Evolutionary conservation across 2,797 vertebrate genomes (phyloP), one percentile per base, ranked within the genome.

Genomic region (Ciconia nigra): DNA sequence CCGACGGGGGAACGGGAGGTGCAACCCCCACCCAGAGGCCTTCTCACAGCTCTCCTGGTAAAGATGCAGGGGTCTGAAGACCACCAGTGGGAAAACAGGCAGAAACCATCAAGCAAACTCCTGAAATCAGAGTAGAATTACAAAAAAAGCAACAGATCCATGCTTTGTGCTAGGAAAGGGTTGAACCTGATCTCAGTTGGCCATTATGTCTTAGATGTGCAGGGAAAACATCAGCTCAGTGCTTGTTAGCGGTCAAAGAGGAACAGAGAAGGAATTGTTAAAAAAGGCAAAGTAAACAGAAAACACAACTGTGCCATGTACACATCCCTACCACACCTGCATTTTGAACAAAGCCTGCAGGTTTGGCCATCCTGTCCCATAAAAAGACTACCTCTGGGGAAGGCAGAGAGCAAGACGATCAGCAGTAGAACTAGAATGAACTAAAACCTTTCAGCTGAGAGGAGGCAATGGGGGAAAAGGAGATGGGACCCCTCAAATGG

Each of bases 1-100:
- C 39, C 1, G 1, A 31, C 0, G 0, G 41, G 26, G 28, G 24
- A 21, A 25, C 5, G 0, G 73, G 61, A 77, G 28, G 15, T 55
- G 42, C 26, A 70, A 63, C 10, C 4, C 41, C 20, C 28, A 42
- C 21, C 35, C 5, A 1, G 26, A 42, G 65, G 84, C 33, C 35
- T 55, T 51, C 77, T 37, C 52, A 59, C 65, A 61, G 51, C n/a
- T 65, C 57, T 42, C 21, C n/a, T 25, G 15, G 49, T 18, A 24
- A 24, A 87, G 6, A 33, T 35, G 26, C 1, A 1, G 35, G n/a
- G 35, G 17, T 46, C 35, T 13, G 14, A 66, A 37, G n/a, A 69
- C 15, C 46, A 59, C 8, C 49, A 37, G 21, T 4, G 11, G 26
- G 14, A 78, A 5, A 52, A 61, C 0, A 1, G 39, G 13, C 33